These are phyloP conservation scores for Camponotus fellah DNA, from an alignment of 2,888 invertebrate genomes.

Conservation along the genomic window DNA sequence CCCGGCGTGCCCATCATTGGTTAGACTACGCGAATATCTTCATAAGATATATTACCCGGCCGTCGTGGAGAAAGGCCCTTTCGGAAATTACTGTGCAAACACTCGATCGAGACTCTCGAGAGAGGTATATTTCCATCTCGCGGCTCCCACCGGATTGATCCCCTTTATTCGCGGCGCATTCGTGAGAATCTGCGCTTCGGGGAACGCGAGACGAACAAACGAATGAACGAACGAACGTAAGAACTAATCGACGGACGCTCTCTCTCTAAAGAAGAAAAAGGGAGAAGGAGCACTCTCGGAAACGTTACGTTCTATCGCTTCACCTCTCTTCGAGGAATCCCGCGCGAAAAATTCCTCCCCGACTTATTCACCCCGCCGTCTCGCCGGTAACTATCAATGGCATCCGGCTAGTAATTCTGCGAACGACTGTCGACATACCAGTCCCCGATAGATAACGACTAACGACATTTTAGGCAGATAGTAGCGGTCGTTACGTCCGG, in stretches of 20 bases:
- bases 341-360: conserved; percentile 33
- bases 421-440: conserved; percentile 52
- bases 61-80: conserved; percentile 47
- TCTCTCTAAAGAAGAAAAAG: not conserved
- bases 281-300: not conserved
- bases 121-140: conserved; percentile 5
- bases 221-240: not conserved
- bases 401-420: conserved; percentile 58
- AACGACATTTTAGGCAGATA: conserved; percentile 59
- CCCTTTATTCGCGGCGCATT: conserved; percentile 40
- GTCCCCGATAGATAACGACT: conserved; percentile 51
- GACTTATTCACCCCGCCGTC: conserved; percentile 19
- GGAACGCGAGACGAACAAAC: conserved; percentile 30
- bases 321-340: conserved; percentile 44
- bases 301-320: conserved; percentile 9
- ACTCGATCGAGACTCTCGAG: conserved; percentile 44
- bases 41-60: conserved; percentile 51
- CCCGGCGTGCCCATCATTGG: conserved; percentile 32
- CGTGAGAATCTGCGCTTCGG: conserved; percentile 14
- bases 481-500: conserved; percentile 42
- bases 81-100: conserved; percentile 62
- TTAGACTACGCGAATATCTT: conserved; percentile 50
- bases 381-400: conserved; percentile 53
- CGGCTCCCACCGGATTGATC: conserved; percentile 48
- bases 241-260: conserved; percentile 12